These are phyloP conservation scores for Ophioninae sp. DNA, from an alignment of 2,888 invertebrate species.

Conservation along the genomic window DNA sequence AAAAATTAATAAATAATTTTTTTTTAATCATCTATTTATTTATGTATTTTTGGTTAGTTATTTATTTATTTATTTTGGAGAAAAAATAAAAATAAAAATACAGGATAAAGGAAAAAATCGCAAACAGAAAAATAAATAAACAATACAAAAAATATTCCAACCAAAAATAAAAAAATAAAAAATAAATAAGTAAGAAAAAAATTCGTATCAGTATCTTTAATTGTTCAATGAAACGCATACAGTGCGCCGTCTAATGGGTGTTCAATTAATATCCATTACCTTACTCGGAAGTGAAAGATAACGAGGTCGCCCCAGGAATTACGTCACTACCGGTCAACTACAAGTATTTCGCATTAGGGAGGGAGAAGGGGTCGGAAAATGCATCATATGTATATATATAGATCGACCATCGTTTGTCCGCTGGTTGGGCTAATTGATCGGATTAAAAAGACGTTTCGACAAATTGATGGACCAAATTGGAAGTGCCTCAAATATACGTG, in stretches of 20 bases:
- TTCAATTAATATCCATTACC: constrained; percentile 80
- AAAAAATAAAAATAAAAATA: no score
- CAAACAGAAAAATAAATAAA: neutral
- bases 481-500: constrained; percentile 41
- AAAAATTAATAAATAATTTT: no score
- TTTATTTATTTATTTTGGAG: no score
- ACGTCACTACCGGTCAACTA: constrained; percentile 79
- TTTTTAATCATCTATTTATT: no score
- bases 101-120: no score
- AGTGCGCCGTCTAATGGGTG: constrained; percentile 38
- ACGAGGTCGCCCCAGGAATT: constrained; percentile 66
- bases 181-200: neutral
- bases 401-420: constrained; percentile 42
- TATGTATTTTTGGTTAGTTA: no score
- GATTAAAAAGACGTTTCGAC: constrained; percentile 79
- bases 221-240: constrained; percentile 29
- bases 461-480: constrained; percentile 73
- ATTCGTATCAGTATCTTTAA: constrained; percentile 7
- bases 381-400: constrained; percentile 15
- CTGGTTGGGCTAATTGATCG: constrained; percentile 76
- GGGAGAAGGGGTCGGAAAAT: constrained; percentile 17
- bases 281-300: constrained; percentile 73
- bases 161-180: neutral
- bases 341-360: constrained; percentile 80
- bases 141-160: neutral